Percentiles rank a stretch among this genome's conserved stretches.
Evolutionary conservation across 64 coral and sea anemone species (phyloP).

Genomic region (Montipora efflorescens): DNA sequence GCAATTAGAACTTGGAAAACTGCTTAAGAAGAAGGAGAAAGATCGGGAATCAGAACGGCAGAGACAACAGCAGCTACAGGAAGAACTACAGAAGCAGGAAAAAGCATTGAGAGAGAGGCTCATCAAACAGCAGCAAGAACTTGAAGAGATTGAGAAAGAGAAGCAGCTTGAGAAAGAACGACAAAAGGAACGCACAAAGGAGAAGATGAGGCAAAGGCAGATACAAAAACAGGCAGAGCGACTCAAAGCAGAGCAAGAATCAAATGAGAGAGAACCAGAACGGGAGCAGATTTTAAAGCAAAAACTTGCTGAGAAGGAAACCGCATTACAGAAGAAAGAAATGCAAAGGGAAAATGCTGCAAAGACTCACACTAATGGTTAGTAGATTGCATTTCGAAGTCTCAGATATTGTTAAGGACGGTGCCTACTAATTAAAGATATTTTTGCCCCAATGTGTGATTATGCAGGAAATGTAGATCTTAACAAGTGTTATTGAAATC

Average conservation of each 20-base stretch:
- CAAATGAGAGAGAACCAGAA: conserved; percentile 29
- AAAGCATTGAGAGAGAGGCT: conserved; percentile 74
- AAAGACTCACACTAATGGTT: neutral
- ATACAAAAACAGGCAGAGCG: conserved; percentile 68
- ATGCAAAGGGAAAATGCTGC: neutral
- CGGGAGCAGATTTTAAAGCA: conserved; percentile 55
- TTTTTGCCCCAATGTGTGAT: too few relatives aligned
- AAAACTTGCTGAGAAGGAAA: conserved; percentile 52
- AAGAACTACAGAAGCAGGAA: conserved; percentile 76
- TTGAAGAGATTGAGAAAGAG: conserved; percentile 85
- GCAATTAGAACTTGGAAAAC: conserved; percentile 84
- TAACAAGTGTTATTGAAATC: too few relatives aligned
- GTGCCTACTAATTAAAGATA: too few relatives aligned
- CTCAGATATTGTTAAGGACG: too few relatives aligned
- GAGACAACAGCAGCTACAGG: conserved; percentile 85
- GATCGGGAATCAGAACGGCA: conserved; percentile 86
- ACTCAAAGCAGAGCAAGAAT: conserved; percentile 52
- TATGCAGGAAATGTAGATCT: too few relatives aligned
- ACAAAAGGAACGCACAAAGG: conserved; percentile 70
- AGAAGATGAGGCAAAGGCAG: conserved; percentile 73
- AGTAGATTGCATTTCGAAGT: neutral
- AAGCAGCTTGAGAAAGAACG: conserved; percentile 78
- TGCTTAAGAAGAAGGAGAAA: conserved; percentile 93
- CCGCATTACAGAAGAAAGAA: conserved; percentile 46
- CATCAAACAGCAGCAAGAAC: conserved; percentile 71